These are phyloP conservation scores for Hetaerina titia DNA, from an alignment of 2,888 invertebrate genomes.

Conservation along the genomic window DNA sequence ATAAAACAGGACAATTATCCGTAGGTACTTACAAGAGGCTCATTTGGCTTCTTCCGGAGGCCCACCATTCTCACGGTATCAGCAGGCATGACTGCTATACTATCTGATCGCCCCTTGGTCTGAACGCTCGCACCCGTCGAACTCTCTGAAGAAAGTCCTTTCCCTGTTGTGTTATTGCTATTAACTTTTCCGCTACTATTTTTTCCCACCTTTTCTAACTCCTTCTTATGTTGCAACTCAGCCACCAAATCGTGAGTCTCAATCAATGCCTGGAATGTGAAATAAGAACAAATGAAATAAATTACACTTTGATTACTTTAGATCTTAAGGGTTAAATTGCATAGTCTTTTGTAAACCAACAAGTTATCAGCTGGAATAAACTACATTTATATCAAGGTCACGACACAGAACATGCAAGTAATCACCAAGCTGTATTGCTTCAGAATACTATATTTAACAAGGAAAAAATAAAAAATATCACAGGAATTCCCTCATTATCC, in stretches of 20 bases:
- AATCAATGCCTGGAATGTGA: conserved; percentile 83
- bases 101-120: conserved; percentile 72
- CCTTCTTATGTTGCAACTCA: conserved; percentile 75
- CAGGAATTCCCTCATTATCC: no score
- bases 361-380: no score
- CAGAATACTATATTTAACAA: no score
- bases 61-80: conserved; percentile 93
- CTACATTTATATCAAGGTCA: no score
- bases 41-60: conserved; percentile 89
- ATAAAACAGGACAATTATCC: neutral
- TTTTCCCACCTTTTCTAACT: conserved; percentile 56
- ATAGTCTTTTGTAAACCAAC: no score
- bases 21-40: conserved; percentile 86
- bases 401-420: no score
- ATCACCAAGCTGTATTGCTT: no score
- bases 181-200: neutral
- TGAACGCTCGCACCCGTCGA: conserved; percentile 69
- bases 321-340: no score
- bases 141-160: neutral
- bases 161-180: conserved; percentile 32
- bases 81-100: conserved; percentile 82
- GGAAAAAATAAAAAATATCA: no score
- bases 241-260: conserved; percentile 95
- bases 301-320: neutral
- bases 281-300: conserved; percentile 67